Evolutionary conservation across 2,888 invertebrate genomes (phyloP), one percentile per base, ranked within the genome.

Genomic region (Drosophila atripex): DNA sequence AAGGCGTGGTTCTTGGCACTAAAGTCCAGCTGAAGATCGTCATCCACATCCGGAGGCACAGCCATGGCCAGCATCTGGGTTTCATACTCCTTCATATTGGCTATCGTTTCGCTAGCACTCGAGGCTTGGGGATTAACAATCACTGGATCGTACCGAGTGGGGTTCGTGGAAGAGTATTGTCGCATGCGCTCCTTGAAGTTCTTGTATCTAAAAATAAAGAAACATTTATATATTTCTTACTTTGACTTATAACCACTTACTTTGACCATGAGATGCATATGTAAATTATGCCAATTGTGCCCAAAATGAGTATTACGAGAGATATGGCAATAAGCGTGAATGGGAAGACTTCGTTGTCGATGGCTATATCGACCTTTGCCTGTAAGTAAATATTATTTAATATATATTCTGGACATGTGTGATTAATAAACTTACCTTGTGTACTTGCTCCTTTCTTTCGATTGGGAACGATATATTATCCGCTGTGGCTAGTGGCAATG

Each of bases 251-350:
- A 9, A 30, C 9, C 18, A 89, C 92, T 92, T 91, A 97, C 97
- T 96, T 96, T 58, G 97, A 96, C 97, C 98, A 98, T 1, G 97
- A 97, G 55, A 97, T 95, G 91, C 98, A 97, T 69, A 98, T 97
- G 89, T 98, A 98, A 54, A 97, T 94, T 50, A 98, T 97, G 6
- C 97, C 98, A 53, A 96, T 95, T 11, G 96, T 93, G 8, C 97
- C 97, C 8, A 97, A 94, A 1, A 98, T 94, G 39, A 98, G 94
- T 68, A 98, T 98, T n/a, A 98, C 94, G 58, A 96, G 95, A 0
- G 97, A 98, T 1, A 98, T 93, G 12, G 97, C 95, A 72, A 98
- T 95, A 28, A 98, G 93, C 0, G 97, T 97, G 76, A 97, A 97
- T 16, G 97, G 98, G 78, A 97, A 95, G 8, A 97, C 95, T 69